Conservation (phyloP, 1,140 invertebrate genomes). For the Cataglyphis hispanica region DNA sequence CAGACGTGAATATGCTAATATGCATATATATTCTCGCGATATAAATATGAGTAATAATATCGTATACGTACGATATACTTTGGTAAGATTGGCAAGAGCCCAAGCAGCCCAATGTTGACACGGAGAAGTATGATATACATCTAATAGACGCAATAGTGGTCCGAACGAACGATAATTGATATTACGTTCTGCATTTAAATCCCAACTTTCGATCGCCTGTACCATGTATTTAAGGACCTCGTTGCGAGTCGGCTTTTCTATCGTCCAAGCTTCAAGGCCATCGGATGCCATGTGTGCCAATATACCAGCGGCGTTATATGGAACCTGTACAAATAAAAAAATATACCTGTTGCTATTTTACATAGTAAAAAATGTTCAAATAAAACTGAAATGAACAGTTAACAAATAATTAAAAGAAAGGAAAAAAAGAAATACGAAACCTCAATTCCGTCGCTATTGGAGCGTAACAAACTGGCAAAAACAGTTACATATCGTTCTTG, state of each 20-base stretch:
- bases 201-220: constrained; percentile 95
- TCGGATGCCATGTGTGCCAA: constrained; percentile 98
- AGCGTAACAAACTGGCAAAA: constrained; percentile 94
- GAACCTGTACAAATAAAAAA: constrained; percentile 88
- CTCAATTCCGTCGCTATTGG: constrained; percentile 97
- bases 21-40: not conserved
- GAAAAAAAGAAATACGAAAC: constrained; percentile 83
- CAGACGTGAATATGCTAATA: not conserved
- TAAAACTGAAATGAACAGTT: not conserved
- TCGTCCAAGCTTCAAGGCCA: constrained; percentile 93
- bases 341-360: not conserved
- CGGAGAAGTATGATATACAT: constrained; percentile 93
- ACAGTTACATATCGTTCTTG: constrained; percentile 93
- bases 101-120: constrained; percentile 99
- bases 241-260: constrained; percentile 90
- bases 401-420: not conserved
- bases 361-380: not conserved
- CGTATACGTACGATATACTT: constrained; percentile 93
- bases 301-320: constrained; percentile 98
- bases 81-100: constrained; percentile 98
- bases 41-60: constrained; percentile 4
- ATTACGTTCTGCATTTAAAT: constrained; percentile 94
- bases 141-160: constrained; percentile 94
- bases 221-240: constrained; percentile 92
- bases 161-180: constrained; percentile 99